Conservation (phyloP, 2,113 vertebrate species). For the Pardalotus punctatus region DNA sequence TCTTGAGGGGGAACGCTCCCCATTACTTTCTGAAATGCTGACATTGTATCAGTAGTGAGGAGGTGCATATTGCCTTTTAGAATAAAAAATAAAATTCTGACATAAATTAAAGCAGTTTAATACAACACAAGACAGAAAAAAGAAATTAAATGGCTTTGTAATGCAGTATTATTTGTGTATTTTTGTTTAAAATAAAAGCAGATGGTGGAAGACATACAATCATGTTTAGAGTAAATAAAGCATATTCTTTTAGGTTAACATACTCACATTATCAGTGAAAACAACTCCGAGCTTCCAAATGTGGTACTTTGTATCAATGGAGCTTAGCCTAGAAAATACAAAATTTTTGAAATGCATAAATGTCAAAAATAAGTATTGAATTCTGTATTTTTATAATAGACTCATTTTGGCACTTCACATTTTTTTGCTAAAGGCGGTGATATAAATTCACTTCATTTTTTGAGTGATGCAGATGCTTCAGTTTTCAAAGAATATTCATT, state of each 20-base stretch:
- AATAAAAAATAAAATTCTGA: background rate
- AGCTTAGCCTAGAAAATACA: conserved; percentile 85
- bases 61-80: background rate
- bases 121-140: background rate
- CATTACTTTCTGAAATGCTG: background rate
- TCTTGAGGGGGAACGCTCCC: rapidly evolving
- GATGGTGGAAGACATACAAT: background rate
- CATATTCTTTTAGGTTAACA: background rate
- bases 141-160: background rate
- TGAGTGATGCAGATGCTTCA: background rate
- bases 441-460: background rate
- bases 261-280: conserved; percentile 96
- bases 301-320: conserved; percentile 94
- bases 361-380: background rate
- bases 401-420: background rate
- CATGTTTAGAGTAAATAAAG: background rate
- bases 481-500: background rate
- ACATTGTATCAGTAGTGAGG: background rate
- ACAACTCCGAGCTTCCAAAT: conserved; percentile 97
- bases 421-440: background rate
- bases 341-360: conserved; percentile 1
- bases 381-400: background rate
- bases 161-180: background rate
- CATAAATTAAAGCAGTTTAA: background rate
- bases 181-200: conserved; percentile 5